phyloP scores from a whole-genome alignment of 2,888 invertebrate species.

The Amiota communis region DNA sequence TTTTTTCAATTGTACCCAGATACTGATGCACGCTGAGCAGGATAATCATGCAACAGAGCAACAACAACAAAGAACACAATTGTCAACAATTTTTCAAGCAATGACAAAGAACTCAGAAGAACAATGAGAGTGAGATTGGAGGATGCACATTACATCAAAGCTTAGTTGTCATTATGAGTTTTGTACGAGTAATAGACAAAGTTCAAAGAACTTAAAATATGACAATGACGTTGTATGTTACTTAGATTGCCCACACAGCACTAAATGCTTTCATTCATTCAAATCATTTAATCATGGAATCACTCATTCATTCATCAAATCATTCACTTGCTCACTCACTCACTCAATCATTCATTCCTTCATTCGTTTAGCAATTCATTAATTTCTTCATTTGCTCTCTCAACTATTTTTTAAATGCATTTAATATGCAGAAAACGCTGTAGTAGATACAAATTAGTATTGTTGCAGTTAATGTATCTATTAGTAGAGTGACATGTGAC shows the following conservation, averaged over 20 bases:
- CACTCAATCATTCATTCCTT: neutral
- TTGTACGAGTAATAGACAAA: neutral
- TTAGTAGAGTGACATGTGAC: neutral
- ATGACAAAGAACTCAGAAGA: no score
- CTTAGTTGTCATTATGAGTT: neutral
- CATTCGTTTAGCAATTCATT: neutral
- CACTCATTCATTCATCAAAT: no score
- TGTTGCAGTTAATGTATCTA: neutral
- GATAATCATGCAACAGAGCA: slow-evolving; percentile 9
- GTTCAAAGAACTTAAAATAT: slow-evolving; percentile 37
- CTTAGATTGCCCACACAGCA: no score
- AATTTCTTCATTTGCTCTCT: neutral
- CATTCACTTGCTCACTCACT: no score
- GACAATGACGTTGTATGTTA: slow-evolving; percentile 27
- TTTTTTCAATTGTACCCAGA: slow-evolving; percentile 16
- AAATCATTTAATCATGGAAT: no score
- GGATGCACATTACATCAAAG: no score
- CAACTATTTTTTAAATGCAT: slow-evolving; percentile 7
- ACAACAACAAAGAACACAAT: no score
- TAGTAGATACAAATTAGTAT: neutral
- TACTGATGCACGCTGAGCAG: neutral
- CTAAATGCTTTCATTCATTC: no score
- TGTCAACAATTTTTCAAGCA: no score
- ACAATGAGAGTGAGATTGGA: no score
- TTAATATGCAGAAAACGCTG: slow-evolving; percentile 9